phyloP scores from a whole-genome alignment of 1,140 invertebrate species.

The Megalopta genalis region DNA sequence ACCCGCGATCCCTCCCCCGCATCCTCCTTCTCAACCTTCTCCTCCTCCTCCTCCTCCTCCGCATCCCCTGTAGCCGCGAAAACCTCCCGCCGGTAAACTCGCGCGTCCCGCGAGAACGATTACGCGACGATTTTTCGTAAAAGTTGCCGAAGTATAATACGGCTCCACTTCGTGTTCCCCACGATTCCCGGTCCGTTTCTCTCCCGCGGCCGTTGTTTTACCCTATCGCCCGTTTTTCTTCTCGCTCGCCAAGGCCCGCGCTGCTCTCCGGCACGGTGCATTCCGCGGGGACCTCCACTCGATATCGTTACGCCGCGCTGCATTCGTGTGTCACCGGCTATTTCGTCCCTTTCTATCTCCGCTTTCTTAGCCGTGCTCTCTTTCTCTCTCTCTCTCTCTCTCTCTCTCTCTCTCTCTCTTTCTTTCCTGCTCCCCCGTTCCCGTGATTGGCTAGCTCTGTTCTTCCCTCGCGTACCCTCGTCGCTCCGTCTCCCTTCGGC shows the following conservation, averaged over 20 bases:
- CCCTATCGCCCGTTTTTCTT: neutral
- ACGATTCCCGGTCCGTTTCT: no score
- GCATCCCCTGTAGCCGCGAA: no score
- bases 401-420: no score
- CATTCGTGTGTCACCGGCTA: slow-evolving; percentile 53
- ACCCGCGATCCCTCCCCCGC: no score
- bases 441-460: neutral
- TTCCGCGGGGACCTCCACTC: slow-evolving; percentile 57
- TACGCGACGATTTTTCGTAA: no score
- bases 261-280: slow-evolving; percentile 44
- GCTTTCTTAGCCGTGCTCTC: no score
- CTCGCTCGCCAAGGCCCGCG: slow-evolving; percentile 15
- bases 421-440: neutral
- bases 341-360: slow-evolving; percentile 19
- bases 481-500: slow-evolving; percentile 20
- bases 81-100: neutral
- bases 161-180: neutral
- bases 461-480: neutral
- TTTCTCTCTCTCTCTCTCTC: neutral
- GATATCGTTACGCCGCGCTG: slow-evolving; percentile 60
- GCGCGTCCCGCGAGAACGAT: neutral
- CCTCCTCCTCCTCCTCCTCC: no score
- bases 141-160: no score
- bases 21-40: no score
- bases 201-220: neutral